A percentile compares a stretch with the other conserved stretches of the same genome.
Evolutionary conservation across 2,888 invertebrate genomes (phyloP).

Genomic region (Hirudinaria manillensis): DNA sequence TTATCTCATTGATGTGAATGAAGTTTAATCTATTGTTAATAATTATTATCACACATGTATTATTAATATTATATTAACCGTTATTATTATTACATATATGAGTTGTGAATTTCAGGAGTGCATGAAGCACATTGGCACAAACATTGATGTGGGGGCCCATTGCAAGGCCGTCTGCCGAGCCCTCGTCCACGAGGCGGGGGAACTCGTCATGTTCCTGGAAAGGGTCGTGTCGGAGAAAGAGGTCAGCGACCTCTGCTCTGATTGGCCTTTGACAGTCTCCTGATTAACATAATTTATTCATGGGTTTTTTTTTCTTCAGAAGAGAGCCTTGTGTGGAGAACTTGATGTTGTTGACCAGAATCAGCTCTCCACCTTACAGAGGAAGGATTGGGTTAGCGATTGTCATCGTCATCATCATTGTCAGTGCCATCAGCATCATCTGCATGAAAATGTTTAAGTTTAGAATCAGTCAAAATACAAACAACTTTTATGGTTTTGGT

Average conservation of each 20-base stretch:
- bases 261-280: neutral
- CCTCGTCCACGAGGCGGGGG: constrained; percentile 81
- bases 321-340: constrained; percentile 12
- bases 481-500: no score
- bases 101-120: neutral
- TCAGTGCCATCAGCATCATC: no score
- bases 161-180: constrained; percentile 88
- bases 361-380: constrained; percentile 69
- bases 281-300: neutral
- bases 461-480: no score
- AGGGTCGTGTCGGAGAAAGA: constrained; percentile 70
- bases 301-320: neutral
- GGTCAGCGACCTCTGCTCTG: constrained; percentile 41
- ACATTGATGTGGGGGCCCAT: constrained; percentile 59
- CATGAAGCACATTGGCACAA: constrained; percentile 16
- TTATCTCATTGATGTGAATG: no score
- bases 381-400: constrained; percentile 78
- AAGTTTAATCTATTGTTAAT: no score
- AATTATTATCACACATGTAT: neutral
- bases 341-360: neutral
- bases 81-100: neutral
- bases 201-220: constrained; percentile 81
- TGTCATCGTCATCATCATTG: no score
- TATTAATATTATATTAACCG: neutral
- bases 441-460: no score